Conservation (phyloP, 2,797 vertebrate genomes). For the Gila robusta region DNA sequence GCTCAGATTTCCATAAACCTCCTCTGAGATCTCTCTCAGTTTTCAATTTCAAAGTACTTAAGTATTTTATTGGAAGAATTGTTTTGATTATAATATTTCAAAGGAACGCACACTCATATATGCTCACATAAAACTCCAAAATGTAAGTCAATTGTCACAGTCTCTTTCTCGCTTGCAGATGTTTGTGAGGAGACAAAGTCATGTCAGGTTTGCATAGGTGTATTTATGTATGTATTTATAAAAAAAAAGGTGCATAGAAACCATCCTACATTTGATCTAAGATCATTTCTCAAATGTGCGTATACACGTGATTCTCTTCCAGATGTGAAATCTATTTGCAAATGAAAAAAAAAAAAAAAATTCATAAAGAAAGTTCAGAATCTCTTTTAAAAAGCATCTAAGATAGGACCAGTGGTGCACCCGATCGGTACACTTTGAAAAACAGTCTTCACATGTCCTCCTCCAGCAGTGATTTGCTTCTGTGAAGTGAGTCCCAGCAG, state of each 20-base stretch:
- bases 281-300: background rate
- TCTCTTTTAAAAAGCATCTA: conserved; percentile 15
- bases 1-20: background rate
- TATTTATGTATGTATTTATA: too few species aligned
- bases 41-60: conserved; percentile 13
- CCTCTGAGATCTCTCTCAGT: background rate
- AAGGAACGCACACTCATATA: background rate
- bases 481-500: conserved; percentile 41
- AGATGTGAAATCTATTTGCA: background rate
- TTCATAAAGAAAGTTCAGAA: background rate
- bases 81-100: conserved; percentile 4
- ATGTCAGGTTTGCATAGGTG: background rate
- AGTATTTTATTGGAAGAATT: background rate
- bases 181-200: background rate
- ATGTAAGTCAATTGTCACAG: background rate
- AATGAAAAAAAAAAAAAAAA: background rate
- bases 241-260: too few species aligned
- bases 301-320: background rate
- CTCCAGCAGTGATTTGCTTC: conserved; percentile 34
- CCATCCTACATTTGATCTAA: too few species aligned
- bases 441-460: conserved; percentile 30
- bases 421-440: conserved; percentile 33
- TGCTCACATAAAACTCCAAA: background rate
- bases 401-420: background rate
- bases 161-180: background rate